Evolutionary conservation across 2,797 vertebrate species (phyloP), one percentile per base, ranked within the genome.

Genomic region (Sebastes miniatus): DNA sequence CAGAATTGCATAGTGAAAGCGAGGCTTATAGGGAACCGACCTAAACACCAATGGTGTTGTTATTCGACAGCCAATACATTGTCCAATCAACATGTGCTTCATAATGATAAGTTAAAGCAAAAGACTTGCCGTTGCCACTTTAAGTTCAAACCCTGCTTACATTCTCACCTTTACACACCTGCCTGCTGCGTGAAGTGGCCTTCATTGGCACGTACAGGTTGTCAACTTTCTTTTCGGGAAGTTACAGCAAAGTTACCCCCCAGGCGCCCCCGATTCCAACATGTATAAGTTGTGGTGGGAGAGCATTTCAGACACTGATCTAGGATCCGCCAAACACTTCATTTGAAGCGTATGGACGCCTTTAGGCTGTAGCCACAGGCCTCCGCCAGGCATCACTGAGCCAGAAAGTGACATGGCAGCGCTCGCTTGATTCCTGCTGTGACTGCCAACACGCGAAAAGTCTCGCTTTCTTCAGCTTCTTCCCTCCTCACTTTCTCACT

Each of bases 381-480:
- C 85, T 52, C 58, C 39, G 75, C 65, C 83, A 56, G 75, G 36
- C 77, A 39, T 82, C 85, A 54, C 36, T 14, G 79, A 81, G 76
- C 77, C 85, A 69, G 72, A 70, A 32, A 61, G 68, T 71, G 59
- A 77, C 83, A 84, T 67, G 69, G 62, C 75, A n/a, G 66, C 8
- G 65, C 76, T 80, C 77, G 31, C 78, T 86, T 54, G 69, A 67
- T 72, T 85, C 81, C 80, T 64, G 77, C 89, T 79, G 78, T 4
- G 81, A 81, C 81, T 85, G 83, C 82, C 85, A 81, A 32, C 74
- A 80, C 58, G 59, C 31, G 61, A 79, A 59, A 71, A 64, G 68
- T 54, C 74, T 79, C 9, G 75, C 90, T 80, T 84, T 62, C 81
- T 86, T 79, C 75, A 69, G 78, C 88, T 58, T 47, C 78, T 59